Conservation (phyloP, 1,140 invertebrate genomes). For the Ladona fulva region DNA sequence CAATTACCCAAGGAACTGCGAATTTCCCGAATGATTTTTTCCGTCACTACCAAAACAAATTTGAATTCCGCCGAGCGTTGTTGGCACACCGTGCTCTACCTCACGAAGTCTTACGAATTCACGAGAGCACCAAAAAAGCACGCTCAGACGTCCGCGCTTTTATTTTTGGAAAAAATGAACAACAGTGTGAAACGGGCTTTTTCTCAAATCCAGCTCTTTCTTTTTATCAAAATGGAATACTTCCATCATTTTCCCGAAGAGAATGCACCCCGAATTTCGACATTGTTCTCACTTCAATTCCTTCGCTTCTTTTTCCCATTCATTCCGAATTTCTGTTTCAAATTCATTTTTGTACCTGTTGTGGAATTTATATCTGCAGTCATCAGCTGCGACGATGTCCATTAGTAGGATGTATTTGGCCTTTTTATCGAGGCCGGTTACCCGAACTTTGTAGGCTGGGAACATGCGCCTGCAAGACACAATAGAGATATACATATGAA, state of each 20-base stretch:
- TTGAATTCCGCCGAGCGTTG: too few species aligned
- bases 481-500: constrained; percentile 27
- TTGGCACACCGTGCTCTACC: too few species aligned
- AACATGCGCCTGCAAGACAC: constrained; percentile 76
- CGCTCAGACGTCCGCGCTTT: too few species aligned
- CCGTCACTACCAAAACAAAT: too few species aligned
- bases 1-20: background rate
- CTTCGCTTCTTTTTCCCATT: background rate
- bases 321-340: constrained; percentile 5
- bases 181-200: too few species aligned
- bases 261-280: background rate
- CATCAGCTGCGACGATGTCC: constrained; percentile 86
- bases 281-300: background rate
- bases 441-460: constrained; percentile 84
- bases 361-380: constrained; percentile 92
- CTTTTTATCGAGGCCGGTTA: constrained; percentile 85
- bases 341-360: constrained; percentile 55
- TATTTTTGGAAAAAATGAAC: too few species aligned
- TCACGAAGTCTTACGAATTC: too few species aligned
- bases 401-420: constrained; percentile 91
- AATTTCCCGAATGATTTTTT: background rate
- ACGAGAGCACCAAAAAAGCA: too few species aligned
- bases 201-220: too few species aligned
- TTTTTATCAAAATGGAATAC: too few species aligned
- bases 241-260: background rate